A percentile compares a stretch with the other conserved stretches of the same genome.
These are phyloP conservation scores for Cecropterus lyciades DNA, from an alignment of 1,140 invertebrate genomes.

Conservation along the genomic window DNA sequence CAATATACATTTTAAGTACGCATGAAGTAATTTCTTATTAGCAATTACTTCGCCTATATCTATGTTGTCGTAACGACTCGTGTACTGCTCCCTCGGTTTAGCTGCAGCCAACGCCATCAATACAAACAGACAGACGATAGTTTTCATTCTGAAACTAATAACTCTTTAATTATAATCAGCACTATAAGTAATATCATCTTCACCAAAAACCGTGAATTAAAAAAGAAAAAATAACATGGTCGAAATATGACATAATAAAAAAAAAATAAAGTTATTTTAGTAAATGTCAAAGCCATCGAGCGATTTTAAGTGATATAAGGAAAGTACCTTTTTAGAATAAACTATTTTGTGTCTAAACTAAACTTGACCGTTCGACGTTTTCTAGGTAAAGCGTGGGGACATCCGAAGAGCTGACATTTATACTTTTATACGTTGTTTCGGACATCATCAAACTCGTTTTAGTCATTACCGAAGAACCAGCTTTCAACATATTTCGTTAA, in stretches of 20 bases:
- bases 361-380: constrained; percentile 27
- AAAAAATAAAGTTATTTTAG: too few species aligned
- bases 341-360: constrained; percentile 16
- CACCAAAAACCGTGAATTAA: too few species aligned
- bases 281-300: too few species aligned
- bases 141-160: constrained; percentile 61
- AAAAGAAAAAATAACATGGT: too few species aligned
- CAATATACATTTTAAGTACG: constrained; percentile 89
- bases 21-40: constrained; percentile 87
- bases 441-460: constrained; percentile 57
- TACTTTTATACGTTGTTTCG: constrained; percentile 50
- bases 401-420: constrained; percentile 49
- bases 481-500: constrained; percentile 45
- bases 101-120: constrained; percentile 44
- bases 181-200: too few species aligned
- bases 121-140: constrained; percentile 46
- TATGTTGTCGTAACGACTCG: constrained; percentile 90
- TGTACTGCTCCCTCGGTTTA: constrained; percentile 78
- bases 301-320: too few species aligned
- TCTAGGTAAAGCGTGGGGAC: constrained; percentile 14
- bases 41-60: constrained; percentile 88
- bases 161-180: background rate
- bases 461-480: constrained; percentile 39
- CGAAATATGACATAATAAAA: too few species aligned
- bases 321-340: constrained; percentile 10